Evolutionary conservation across 2,113 vertebrate species (phyloP).

Genomic region (Chunga burmeisteri): DNA sequence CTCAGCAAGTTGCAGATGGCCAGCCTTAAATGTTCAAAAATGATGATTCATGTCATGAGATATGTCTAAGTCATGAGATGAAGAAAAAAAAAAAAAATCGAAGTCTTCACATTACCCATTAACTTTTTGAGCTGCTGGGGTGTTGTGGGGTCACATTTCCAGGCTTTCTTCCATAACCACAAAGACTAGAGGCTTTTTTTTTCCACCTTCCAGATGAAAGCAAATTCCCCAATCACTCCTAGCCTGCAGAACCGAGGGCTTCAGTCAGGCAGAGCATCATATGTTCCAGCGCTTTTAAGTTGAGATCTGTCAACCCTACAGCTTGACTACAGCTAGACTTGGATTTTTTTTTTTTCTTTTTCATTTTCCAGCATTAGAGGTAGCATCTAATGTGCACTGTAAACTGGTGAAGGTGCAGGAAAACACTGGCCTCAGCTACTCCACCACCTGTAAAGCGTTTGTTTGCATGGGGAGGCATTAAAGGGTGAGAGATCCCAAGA

Average conservation of each 20-base stretch:
- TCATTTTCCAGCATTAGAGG: not conserved
- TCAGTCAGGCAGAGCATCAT: not conserved
- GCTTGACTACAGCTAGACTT: not conserved
- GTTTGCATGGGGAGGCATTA: not conserved
- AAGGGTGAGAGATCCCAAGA: not conserved
- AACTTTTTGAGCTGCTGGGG: not conserved
- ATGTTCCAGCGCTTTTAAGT: not conserved
- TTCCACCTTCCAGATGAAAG: not conserved
- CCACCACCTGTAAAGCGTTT: too few relatives aligned
- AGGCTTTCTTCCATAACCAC: slow-evolving; percentile 16
- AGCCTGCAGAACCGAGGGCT: fast-evolving
- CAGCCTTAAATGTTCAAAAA: not conserved
- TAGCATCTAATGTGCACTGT: not conserved
- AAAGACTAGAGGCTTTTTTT: not conserved
- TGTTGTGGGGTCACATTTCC: not conserved
- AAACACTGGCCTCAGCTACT: too few relatives aligned
- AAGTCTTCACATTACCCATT: not conserved
- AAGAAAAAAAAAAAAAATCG: not conserved
- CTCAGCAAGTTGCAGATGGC: not conserved
- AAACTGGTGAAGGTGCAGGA: not conserved
- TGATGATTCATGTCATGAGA: not conserved
- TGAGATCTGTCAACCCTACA: not conserved
- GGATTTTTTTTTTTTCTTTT: not conserved
- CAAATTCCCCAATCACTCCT: not conserved
- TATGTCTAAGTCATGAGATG: not conserved